These are phyloP conservation scores for Zaprionus tsacasi DNA, from an alignment of 1,140 invertebrate species.

Conservation along the genomic window DNA sequence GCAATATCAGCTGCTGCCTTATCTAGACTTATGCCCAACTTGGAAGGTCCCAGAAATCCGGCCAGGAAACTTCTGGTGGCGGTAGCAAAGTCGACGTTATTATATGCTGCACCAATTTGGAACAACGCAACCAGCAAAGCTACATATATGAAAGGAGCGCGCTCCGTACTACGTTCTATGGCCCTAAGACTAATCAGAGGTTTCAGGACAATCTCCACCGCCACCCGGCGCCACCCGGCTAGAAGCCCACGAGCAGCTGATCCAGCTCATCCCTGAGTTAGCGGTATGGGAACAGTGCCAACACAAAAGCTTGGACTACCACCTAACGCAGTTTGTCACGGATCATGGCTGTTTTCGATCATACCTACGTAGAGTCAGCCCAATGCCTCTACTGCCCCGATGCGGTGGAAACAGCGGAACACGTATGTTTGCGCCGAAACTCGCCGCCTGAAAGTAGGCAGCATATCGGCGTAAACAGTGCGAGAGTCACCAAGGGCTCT, in stretches of 20 bases:
- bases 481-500: no score
- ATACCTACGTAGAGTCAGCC: not conserved
- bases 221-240: not conserved
- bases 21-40: not conserved
- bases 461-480: no score
- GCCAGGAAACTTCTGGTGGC: not conserved
- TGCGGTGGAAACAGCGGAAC: not conserved
- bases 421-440: no score
- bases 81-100: not conserved
- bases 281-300: not conserved
- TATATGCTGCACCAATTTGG: not conserved
- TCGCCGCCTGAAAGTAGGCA: no score
- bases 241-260: no score
- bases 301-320: not conserved
- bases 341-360: not conserved
- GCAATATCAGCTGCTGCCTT: not conserved
- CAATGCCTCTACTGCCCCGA: not conserved
- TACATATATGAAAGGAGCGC: not conserved
- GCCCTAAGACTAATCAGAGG: not conserved
- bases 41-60: not conserved
- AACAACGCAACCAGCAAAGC: not conserved
- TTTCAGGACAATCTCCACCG: not conserved
- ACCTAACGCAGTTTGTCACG: not conserved
- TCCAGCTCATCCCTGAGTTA: not conserved
- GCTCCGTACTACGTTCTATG: not conserved